A percentile compares a stretch with the other conserved stretches of the same genome.
These are phyloP conservation scores for Andrena minutula DNA, from an alignment of 2,888 invertebrate genomes.

Conservation along the genomic window DNA sequence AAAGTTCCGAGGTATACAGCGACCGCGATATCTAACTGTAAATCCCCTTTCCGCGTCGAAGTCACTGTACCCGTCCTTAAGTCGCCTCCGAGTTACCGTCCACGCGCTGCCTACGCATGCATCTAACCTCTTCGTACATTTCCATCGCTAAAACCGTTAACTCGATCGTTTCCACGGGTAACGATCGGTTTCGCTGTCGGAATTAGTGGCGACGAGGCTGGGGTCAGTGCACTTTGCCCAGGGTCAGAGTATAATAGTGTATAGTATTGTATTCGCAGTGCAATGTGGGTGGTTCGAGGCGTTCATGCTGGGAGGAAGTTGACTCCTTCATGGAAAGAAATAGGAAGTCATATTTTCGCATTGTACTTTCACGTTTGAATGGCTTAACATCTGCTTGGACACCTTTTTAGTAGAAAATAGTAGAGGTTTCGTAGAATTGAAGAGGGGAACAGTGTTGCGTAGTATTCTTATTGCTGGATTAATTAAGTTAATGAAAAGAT, in stretches of 20 bases:
- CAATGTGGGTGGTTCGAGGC: neutral
- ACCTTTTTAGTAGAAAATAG: no score
- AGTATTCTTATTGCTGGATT: no score
- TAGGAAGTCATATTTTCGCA: no score
- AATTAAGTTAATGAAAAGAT: no score
- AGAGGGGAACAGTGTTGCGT: no score
- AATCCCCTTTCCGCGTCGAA: conserved; percentile 49
- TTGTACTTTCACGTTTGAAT: no score
- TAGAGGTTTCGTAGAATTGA: no score
- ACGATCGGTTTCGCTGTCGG: neutral
- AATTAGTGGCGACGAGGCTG: neutral
- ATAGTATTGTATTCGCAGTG: no score
- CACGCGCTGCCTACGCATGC: conserved; percentile 15
- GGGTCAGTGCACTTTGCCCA: neutral
- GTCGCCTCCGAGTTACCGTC: conserved; percentile 27
- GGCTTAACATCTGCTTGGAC: no score
- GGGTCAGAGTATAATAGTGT: neutral
- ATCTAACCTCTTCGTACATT: neutral
- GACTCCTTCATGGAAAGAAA: no score
- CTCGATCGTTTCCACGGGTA: neutral
- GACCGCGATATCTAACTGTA: conserved; percentile 64
- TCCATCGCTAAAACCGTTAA: conserved; percentile 27
- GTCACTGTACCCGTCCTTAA: conserved; percentile 39
- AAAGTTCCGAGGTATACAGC: conserved; percentile 18
- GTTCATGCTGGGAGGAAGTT: neutral